These are phyloP conservation scores for Cistogaster globosa DNA, from an alignment of 2,888 invertebrate genomes.

Conservation along the genomic window DNA sequence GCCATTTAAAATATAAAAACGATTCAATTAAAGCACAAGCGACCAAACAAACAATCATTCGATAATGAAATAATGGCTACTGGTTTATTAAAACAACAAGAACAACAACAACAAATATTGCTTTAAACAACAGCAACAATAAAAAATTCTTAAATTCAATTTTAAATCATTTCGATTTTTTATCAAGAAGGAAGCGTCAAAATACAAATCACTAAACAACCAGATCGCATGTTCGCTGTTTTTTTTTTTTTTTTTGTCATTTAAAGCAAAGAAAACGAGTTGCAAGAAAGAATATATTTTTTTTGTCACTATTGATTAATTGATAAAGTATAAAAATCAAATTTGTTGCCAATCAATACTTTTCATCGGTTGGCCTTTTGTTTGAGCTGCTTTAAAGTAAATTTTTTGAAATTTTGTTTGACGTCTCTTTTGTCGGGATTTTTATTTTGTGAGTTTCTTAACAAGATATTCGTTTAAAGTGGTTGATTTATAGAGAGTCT, in stretches of 20 bases:
- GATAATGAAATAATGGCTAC: slow-evolving; percentile 63
- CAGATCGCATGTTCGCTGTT: slow-evolving; percentile 50
- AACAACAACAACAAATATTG: slow-evolving; percentile 15
- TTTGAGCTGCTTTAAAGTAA: slow-evolving; percentile 2
- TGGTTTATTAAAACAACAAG: slow-evolving; percentile 33
- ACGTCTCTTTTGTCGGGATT: slow-evolving; percentile 42
- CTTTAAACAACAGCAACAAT: slow-evolving; percentile 14
- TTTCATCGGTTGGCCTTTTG: slow-evolving; percentile 11
- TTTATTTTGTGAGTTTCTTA: slow-evolving; percentile 4
- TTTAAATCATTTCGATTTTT: slow-evolving; percentile 1
- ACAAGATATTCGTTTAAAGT: slow-evolving; percentile 40
- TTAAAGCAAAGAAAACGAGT: not conserved
- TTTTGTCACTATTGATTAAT: slow-evolving; percentile 30
- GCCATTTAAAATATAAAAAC: slow-evolving; percentile 71
- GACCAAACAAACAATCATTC: slow-evolving; percentile 20
- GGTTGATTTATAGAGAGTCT: slow-evolving; percentile 49
- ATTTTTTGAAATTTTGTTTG: not conserved
- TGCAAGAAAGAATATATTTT: slow-evolving; percentile 34
- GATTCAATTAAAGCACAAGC: slow-evolving; percentile 77
- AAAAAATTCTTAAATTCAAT: not conserved
- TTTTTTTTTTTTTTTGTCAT: slow-evolving; percentile 42
- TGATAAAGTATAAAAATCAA: slow-evolving; percentile 62
- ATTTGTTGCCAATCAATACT: slow-evolving; percentile 67
- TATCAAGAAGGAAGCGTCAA: slow-evolving; percentile 72
- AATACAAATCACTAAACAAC: slow-evolving; percentile 74